Conservation (phyloP, 2,888 invertebrate species). For the Sylvicola fuscatus region DNA sequence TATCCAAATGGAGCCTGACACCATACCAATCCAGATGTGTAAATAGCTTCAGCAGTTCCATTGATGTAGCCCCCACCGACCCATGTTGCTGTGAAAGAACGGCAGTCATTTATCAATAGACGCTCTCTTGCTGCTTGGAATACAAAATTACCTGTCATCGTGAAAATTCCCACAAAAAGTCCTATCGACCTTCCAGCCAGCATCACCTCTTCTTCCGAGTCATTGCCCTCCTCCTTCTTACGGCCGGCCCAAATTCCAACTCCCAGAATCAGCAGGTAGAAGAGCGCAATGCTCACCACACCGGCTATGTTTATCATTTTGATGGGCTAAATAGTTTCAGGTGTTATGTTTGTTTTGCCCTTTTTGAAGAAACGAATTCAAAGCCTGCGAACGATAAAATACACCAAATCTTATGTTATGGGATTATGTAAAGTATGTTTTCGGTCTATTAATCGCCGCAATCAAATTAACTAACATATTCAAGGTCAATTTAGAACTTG, state of each 20-base stretch:
- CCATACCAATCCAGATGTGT: conserved; percentile 83
- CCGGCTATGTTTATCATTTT: conserved; percentile 80
- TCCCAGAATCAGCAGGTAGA: conserved; percentile 84
- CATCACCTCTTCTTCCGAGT: conserved; percentile 96
- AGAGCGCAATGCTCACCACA: conserved; percentile 82
- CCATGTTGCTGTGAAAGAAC: conserved; percentile 68
- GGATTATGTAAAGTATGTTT: conserved; percentile 1
- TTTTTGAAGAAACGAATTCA: too few species aligned
- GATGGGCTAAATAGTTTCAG: neutral
- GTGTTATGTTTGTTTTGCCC: too few species aligned
- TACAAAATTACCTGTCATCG: conserved; percentile 72
- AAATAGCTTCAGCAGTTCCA: conserved; percentile 94
- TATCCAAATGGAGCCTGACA: conserved; percentile 99
- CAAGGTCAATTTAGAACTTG: conserved; percentile 9
- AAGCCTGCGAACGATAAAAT: too few species aligned
- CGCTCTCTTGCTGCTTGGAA: neutral
- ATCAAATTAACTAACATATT: conserved; percentile 7
- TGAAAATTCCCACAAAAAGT: conserved; percentile 92
- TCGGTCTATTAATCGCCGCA: conserved; percentile 16
- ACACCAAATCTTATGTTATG: too few species aligned
- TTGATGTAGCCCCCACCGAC: conserved; percentile 99
- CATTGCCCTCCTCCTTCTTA: conserved; percentile 74
- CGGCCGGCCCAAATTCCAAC: conserved; percentile 97
- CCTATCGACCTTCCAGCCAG: conserved; percentile 94
- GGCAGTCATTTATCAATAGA: neutral